These are phyloP conservation scores for Channa striata DNA, from an alignment of 2,797 vertebrate genomes.

Conservation along the genomic window DNA sequence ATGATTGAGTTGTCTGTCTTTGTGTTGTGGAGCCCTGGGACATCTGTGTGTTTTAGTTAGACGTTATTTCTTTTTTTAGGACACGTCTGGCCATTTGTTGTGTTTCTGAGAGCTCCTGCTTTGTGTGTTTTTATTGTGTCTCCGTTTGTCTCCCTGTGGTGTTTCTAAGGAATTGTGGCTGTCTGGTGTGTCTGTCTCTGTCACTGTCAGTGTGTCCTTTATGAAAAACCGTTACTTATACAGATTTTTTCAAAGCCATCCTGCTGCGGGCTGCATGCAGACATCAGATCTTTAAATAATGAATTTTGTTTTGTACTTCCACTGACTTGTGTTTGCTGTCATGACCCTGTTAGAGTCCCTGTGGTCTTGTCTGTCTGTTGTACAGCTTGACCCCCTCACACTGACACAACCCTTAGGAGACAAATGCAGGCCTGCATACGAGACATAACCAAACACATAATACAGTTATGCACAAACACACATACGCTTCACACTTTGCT, in stretches of 20 bases:
- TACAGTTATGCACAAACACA: background rate
- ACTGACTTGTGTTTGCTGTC: background rate
- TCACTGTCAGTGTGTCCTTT: constrained; percentile 10
- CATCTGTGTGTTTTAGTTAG: constrained; percentile 6
- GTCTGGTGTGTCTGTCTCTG: constrained; percentile 17
- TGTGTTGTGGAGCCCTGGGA: background rate
- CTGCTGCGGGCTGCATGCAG: background rate
- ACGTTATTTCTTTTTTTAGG: constrained; percentile 22
- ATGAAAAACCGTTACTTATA: background rate
- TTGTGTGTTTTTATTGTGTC: constrained; percentile 43
- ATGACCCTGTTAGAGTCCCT: constrained; percentile 15
- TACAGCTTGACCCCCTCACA: constrained; percentile 40
- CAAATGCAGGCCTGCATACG: constrained; percentile 7
- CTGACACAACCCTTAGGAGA: background rate
- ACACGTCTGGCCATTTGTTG: constrained; percentile 20
- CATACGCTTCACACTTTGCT: background rate
- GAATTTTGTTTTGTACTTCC: background rate
- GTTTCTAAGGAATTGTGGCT: background rate
- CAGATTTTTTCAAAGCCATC: background rate
- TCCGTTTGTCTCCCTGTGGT: constrained; percentile 39
- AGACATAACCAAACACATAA: constrained; percentile 7
- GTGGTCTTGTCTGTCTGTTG: constrained; percentile 29
- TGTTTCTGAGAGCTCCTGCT: constrained; percentile 26
- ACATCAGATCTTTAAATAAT: background rate
- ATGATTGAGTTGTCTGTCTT: constrained; percentile 3